These are phyloP conservation scores for Paracanthobrama guichenoti DNA, from an alignment of 2,113 vertebrate genomes.

Conservation along the genomic window DNA sequence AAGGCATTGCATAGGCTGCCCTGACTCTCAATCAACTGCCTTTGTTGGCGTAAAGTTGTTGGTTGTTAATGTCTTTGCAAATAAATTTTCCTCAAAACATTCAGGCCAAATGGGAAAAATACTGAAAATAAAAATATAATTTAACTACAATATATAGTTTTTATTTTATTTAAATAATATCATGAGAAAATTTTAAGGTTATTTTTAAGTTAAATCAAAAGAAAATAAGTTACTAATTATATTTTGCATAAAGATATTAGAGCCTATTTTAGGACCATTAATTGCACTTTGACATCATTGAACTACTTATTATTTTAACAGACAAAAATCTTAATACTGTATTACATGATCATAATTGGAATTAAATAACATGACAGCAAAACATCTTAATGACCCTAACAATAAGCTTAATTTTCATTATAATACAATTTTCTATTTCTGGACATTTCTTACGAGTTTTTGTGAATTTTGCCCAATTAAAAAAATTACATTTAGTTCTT, in stretches of 20 bases:
- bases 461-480: background rate
- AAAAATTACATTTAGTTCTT: background rate
- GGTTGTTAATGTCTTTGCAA: background rate
- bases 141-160: background rate
- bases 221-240: background rate
- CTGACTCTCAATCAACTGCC: slow-evolving; percentile 28
- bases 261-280: slow-evolving; percentile 2
- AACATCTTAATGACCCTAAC: background rate
- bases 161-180: background rate
- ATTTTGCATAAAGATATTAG: background rate
- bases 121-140: background rate
- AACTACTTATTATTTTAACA: background rate
- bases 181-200: background rate
- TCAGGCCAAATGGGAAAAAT: slow-evolving; percentile 2
- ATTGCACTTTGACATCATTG: background rate
- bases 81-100: background rate
- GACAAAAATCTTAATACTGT: background rate
- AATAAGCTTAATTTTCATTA: background rate
- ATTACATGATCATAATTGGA: background rate
- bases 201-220: background rate
- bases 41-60: slow-evolving; percentile 3
- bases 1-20: slow-evolving; percentile 44
- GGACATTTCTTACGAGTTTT: slow-evolving; percentile 14
- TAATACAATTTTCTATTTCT: slow-evolving; percentile 1
- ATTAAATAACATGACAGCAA: background rate